Evolutionary conservation across 2,113 vertebrate genomes (phyloP).

Genomic region (Cardinalis cardinalis): DNA sequence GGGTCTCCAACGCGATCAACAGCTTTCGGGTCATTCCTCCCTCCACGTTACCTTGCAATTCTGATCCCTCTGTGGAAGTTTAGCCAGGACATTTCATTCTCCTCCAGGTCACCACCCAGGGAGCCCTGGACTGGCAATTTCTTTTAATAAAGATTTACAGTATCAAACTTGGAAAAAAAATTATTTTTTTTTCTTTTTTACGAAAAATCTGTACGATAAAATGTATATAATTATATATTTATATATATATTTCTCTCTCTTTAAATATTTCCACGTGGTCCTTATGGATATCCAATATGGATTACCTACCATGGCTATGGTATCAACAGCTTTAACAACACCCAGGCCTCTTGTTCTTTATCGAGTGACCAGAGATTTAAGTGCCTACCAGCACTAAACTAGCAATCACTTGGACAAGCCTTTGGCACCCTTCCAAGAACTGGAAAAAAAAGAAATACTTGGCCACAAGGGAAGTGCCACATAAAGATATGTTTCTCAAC

Average conservation of each 20-base stretch:
- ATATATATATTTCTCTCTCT: conserved; percentile 84
- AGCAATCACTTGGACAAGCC: conserved; percentile 57
- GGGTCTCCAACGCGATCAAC: not conserved
- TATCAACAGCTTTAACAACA: conserved; percentile 65
- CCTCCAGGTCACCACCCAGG: conserved; percentile 60
- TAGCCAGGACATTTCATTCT: conserved; percentile 8
- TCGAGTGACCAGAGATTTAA: conserved; percentile 51
- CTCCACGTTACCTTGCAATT: conserved; percentile 44
- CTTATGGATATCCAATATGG: conserved; percentile 96
- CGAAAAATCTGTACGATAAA: conserved; percentile 83
- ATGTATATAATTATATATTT: conserved; percentile 75
- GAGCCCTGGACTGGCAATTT: conserved; percentile 67
- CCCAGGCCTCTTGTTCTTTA: conserved; percentile 54
- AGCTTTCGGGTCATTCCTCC: conserved; percentile 49
- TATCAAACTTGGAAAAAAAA: conserved; percentile 75
- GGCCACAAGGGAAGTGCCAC: conserved; percentile 31
- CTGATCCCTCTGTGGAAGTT: conserved; percentile 49
- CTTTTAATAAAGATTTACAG: conserved; percentile 71
- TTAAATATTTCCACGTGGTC: conserved; percentile 81
- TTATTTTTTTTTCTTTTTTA: conserved; percentile 62
- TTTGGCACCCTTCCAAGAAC: conserved; percentile 58
- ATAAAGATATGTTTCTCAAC: conserved; percentile 21
- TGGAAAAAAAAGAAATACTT: conserved; percentile 43
- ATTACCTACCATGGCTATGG: conserved; percentile 87
- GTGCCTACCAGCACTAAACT: conserved; percentile 44